phyloP scores from a whole-genome alignment of 1,140 invertebrate species.

The Drosophila nigromelanica region DNA sequence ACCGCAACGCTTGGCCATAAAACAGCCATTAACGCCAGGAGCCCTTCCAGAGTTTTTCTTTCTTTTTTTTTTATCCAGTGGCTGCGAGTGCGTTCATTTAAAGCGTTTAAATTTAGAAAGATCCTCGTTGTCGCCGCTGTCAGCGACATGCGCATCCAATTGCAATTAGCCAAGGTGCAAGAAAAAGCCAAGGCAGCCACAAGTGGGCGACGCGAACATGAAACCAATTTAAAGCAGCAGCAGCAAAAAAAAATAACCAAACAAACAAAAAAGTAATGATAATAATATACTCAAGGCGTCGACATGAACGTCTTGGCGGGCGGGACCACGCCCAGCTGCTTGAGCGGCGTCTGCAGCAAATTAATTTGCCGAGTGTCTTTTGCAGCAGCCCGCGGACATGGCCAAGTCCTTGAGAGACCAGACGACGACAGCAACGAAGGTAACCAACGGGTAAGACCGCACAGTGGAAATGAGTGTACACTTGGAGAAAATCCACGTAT shows the following conservation, averaged over 20 bases:
- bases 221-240: conserved; percentile 66
- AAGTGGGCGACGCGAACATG: conserved; percentile 50
- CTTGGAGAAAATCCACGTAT: too few species aligned
- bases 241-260: neutral
- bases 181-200: conserved; percentile 36
- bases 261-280: conserved; percentile 5
- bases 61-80: neutral
- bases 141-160: conserved; percentile 64
- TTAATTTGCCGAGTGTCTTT: conserved; percentile 72
- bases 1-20: conserved; percentile 68
- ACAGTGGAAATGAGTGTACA: neutral
- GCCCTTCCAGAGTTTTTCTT: conserved; percentile 26
- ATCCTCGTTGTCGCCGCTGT: conserved; percentile 36
- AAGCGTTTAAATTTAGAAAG: conserved; percentile 64
- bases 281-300: conserved; percentile 36
- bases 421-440: conserved; percentile 32
- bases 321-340: conserved; percentile 59
- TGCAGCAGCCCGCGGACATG: conserved; percentile 48
- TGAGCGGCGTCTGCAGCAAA: conserved; percentile 59
- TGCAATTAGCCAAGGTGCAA: conserved; percentile 76
- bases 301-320: conserved; percentile 20
- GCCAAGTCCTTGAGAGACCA: conserved; percentile 39
- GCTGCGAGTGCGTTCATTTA: conserved; percentile 40
- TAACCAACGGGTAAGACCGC: conserved; percentile 28
- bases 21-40: conserved; percentile 79